phyloP scores from a whole-genome alignment of 2,888 invertebrate genomes.

The Drosophila koepferae region DNA sequence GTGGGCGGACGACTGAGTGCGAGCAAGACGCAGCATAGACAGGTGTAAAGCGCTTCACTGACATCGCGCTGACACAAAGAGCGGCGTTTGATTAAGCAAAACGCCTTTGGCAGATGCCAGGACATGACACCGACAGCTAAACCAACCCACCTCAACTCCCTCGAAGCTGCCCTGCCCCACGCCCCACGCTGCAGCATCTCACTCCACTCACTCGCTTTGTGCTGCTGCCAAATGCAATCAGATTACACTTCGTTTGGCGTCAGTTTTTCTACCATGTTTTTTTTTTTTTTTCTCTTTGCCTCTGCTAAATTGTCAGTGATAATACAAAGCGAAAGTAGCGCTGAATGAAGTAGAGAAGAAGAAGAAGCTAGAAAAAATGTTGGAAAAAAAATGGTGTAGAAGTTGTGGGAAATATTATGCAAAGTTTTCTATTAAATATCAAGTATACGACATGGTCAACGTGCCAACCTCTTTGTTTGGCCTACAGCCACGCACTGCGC shows the following conservation, averaged over 20 bases:
- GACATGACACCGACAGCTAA: constrained; percentile 57
- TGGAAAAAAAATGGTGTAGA: background rate
- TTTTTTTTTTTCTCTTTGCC: constrained; percentile 15
- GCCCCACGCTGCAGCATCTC: background rate
- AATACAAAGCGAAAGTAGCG: constrained; percentile 66
- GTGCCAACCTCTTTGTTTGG: constrained; percentile 30
- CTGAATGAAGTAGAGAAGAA: constrained; percentile 24
- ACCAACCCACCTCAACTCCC: background rate
- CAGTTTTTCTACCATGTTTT: constrained; percentile 33
- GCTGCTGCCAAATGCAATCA: constrained; percentile 78
- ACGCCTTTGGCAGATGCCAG: constrained; percentile 71
- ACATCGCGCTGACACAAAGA: constrained; percentile 74
- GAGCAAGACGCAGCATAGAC: background rate
- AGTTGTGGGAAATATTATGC: constrained; percentile 57
- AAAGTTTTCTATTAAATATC: constrained; percentile 68
- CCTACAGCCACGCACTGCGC: constrained; percentile 47
- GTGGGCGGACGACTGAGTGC: background rate
- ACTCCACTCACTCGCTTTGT: constrained; percentile 49
- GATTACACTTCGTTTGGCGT: constrained; percentile 74
- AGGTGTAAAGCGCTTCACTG: constrained; percentile 60
- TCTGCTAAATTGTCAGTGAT: constrained; percentile 70
- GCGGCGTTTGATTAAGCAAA: constrained; percentile 75
- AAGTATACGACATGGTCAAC: constrained; percentile 65
- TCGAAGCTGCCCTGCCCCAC: background rate
- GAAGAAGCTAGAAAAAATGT: background rate